Conservation (phyloP, 2,888 invertebrate genomes). For the Caenorhabditis auriculariae region DNA sequence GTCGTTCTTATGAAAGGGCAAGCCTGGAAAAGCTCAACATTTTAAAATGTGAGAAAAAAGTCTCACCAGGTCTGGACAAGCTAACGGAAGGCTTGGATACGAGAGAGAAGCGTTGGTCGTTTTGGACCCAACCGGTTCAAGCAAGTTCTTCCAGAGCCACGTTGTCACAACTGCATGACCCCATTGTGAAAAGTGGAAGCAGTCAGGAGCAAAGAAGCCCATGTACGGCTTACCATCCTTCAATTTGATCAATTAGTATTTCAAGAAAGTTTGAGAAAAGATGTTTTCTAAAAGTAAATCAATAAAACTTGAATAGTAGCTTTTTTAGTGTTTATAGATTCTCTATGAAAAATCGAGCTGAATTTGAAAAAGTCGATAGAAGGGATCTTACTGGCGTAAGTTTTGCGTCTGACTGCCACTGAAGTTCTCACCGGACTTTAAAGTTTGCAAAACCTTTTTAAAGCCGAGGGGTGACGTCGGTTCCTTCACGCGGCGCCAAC, state of each 20-base stretch:
- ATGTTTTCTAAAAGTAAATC: not conserved
- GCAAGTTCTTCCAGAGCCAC: constrained; percentile 52
- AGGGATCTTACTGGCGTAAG: no score
- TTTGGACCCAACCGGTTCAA: constrained; percentile 45
- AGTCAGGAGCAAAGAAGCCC: constrained; percentile 51
- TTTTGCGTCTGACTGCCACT: no score
- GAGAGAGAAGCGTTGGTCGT: constrained; percentile 36
- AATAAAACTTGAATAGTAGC: not conserved
- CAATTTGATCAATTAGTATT: no score
- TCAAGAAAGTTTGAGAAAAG: not conserved
- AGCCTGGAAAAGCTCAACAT: constrained; percentile 23
- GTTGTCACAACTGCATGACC: constrained; percentile 48
- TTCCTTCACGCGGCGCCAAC: no score
- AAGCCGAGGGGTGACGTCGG: no score
- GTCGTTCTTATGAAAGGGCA: constrained; percentile 47
- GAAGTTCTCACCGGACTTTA: no score
- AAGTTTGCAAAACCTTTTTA: no score
- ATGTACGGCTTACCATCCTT: constrained; percentile 26
- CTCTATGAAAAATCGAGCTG: no score
- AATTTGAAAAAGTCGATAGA: no score
- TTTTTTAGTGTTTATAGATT: not conserved
- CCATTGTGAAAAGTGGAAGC: constrained; percentile 55
- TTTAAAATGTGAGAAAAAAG: not conserved
- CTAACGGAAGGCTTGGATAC: constrained; percentile 24
- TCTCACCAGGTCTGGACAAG: constrained; percentile 46